Percentiles rank a stretch among this genome's conserved stretches.
Evolutionary conservation across 2,888 invertebrate species (phyloP).

Genomic region (Drosophila affinis): DNA sequence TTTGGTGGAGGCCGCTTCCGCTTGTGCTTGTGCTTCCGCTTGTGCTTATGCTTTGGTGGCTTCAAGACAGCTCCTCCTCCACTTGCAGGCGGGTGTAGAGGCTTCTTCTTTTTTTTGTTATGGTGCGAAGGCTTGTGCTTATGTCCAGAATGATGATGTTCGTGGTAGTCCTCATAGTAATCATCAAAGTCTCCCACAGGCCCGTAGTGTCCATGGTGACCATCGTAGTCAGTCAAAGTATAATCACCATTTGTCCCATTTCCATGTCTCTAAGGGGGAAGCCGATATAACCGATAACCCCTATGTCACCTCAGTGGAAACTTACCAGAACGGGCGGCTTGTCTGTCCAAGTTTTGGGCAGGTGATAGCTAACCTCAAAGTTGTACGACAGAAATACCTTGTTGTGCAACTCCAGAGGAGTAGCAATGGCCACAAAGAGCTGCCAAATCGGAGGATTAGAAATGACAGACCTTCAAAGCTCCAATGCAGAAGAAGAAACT

Average conservation of each 20-base stretch:
- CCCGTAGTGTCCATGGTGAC: conserved; percentile 11
- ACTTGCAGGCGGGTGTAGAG: background rate
- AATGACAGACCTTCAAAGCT: background rate
- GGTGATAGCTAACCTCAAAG: conserved; percentile 88
- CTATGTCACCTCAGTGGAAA: background rate
- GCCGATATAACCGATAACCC: background rate
- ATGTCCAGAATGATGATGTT: conserved; percentile 11
- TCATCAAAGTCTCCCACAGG: conserved; percentile 45
- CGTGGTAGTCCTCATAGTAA: conserved; percentile 35
- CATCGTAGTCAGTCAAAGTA: conserved; percentile 15
- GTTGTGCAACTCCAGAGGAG: conserved; percentile 88
- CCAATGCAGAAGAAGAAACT: background rate
- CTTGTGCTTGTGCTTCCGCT: conserved; percentile 43
- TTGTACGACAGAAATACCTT: conserved; percentile 90
- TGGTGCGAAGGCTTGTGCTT: conserved; percentile 28
- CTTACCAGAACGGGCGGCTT: conserved; percentile 70
- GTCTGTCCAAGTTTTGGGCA: conserved; percentile 85
- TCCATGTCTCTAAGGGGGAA: conserved; percentile 34
- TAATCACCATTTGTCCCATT: conserved; percentile 44
- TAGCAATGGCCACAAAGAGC: conserved; percentile 89
- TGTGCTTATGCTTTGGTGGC: conserved; percentile 43
- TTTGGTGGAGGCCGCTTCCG: conserved; percentile 19
- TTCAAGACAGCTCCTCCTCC: conserved; percentile 4
- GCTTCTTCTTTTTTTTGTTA: conserved; percentile 32
- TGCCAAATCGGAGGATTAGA: conserved; percentile 71